These are phyloP conservation scores for Pristionchus mayeri DNA, from an alignment of 2,888 invertebrate genomes.

Conservation along the genomic window DNA sequence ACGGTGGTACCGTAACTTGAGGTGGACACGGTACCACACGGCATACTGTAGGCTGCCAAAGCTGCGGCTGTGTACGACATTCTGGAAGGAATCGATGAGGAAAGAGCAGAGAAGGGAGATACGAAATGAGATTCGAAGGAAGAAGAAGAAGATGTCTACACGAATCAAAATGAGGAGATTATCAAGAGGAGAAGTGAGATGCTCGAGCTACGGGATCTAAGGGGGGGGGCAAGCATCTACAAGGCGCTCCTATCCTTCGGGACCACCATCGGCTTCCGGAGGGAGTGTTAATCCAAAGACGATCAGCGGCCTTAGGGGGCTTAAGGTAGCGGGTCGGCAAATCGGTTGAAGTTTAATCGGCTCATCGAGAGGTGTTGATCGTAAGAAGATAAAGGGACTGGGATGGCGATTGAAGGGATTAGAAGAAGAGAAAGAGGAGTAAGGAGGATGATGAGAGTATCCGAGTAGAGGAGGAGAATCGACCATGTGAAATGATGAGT, in stretches of 20 bases:
- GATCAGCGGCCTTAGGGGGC: slow-evolving; percentile 31
- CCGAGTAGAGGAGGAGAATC: background rate
- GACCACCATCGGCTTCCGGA: slow-evolving; percentile 31
- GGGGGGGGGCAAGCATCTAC: too few species aligned
- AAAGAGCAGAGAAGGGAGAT: background rate
- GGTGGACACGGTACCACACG: slow-evolving; percentile 22
- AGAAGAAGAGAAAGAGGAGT: background rate
- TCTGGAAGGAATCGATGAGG: too few species aligned
- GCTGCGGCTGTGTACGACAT: slow-evolving; percentile 33
- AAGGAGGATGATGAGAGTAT: slow-evolving; percentile 13
- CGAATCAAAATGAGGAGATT: background rate
- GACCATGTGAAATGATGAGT: background rate
- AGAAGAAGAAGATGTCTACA: background rate
- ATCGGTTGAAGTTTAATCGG: slow-evolving; percentile 39
- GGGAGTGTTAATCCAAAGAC: background rate
- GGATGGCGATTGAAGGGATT: background rate
- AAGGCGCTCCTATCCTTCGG: too few species aligned
- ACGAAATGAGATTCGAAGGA: slow-evolving; percentile 32
- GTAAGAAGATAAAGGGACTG: slow-evolving; percentile 36
- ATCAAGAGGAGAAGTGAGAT: background rate
- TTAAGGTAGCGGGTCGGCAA: slow-evolving; percentile 21
- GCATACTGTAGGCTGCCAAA: background rate
- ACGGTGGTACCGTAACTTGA: slow-evolving; percentile 10
- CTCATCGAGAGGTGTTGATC: slow-evolving; percentile 30
- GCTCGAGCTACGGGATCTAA: too few species aligned